Evolutionary conservation across 1,140 invertebrate species (phyloP), one percentile per base, ranked within the genome.

Genomic region (Brachionus rotundiformis): DNA sequence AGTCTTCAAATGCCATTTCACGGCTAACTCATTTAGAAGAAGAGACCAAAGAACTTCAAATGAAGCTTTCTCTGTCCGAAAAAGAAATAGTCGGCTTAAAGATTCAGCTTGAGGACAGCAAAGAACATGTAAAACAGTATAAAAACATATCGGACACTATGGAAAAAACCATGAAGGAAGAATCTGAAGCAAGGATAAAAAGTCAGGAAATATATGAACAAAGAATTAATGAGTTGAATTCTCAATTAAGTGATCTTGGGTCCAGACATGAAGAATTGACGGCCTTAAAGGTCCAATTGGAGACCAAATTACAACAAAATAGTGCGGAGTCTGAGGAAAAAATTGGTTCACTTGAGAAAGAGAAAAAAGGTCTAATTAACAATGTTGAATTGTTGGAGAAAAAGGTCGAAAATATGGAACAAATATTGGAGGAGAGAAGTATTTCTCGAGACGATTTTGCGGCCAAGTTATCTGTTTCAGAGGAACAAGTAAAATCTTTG

Each of bases 81-180:
- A 86, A 88, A 10, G 93, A 94, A 87, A 89, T 93, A 10, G 76
- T 59, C n/a, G 41, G 76, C 1, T 86, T 95, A 0, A 89, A 90
- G 68, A 91, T 92, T 82, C 93, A 94, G 86, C 84, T 95, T 41
- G 90, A 90, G 83, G 89, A 91, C 44, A 88, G 91, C 0, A 91
- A 92, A 82, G 90, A 92, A 83, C 92, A 93, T 84, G 90, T 90
- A 25, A 91, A 94, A 84, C 93, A 95, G 84, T 94, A 94, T 87
- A 93, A 92, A 84, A 91, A 92, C 82, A 92, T 95, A 83, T 91
- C 93, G 5, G 91, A 93, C 84, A 91, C 90, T 65, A 89, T 93
- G 6, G 94, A 96, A 86, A 90, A 91, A 81, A 92, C 93, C 86
- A 87, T 95, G 61, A 91, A 91, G 83, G 91, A 92, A 84, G 86